phyloP scores from a whole-genome alignment of 2,113 vertebrate species.

The Acanthisitta chloris region DNA sequence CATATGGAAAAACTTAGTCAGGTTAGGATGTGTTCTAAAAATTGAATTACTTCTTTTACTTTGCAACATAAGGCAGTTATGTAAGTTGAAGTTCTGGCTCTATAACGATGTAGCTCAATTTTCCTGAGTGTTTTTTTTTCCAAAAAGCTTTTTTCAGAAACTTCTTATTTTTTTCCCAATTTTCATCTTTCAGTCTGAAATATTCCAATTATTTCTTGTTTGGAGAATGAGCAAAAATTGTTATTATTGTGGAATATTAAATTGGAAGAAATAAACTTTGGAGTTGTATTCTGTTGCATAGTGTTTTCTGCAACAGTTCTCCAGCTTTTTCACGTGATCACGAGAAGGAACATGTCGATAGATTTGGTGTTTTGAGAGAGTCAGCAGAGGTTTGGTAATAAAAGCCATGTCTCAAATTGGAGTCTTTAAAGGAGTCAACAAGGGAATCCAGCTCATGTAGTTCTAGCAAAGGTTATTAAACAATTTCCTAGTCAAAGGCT shows the following conservation, averaged over 20 bases:
- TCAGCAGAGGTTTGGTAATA: neutral
- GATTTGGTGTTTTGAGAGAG: neutral
- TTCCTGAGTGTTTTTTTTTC: neutral
- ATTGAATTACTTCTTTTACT: neutral
- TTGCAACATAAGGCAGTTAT: neutral
- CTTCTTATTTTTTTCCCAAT: fast-evolving
- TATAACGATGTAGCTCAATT: neutral
- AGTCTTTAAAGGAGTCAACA: neutral
- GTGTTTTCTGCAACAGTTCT: neutral
- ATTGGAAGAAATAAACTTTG: neutral
- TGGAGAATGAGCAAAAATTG: neutral
- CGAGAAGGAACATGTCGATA: neutral
- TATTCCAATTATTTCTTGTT: neutral
- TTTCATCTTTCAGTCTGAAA: neutral
- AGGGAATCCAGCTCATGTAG: neutral
- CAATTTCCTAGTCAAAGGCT: neutral
- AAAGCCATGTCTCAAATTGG: neutral
- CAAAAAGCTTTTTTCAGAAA: neutral
- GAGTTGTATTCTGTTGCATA: neutral
- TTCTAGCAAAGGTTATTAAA: neutral
- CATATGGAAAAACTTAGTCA: conserved; percentile 99
- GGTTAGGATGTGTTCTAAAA: conserved; percentile 68
- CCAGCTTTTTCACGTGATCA: neutral
- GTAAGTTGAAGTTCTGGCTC: neutral
- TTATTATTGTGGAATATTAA: neutral